These are phyloP conservation scores for Drosophila testacea DNA, from an alignment of 2,888 invertebrate genomes.

Conservation along the genomic window DNA sequence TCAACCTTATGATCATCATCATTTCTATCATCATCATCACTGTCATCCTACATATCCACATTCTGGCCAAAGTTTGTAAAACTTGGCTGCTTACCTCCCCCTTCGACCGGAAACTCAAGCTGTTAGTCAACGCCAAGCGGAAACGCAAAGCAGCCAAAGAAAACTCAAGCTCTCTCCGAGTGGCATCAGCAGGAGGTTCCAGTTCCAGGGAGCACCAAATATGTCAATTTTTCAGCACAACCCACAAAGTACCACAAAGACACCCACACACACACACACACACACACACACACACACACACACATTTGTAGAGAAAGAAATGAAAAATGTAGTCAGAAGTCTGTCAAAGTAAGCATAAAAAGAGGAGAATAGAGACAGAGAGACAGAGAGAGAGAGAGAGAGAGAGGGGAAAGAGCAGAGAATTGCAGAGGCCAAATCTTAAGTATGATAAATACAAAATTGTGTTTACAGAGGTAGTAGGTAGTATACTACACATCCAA, in stretches of 20 bases:
- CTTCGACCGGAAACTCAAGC: constrained; percentile 57
- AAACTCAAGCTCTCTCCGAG: constrained; percentile 39
- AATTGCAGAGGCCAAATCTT: constrained; percentile 72
- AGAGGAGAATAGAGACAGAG: constrained; percentile 10
- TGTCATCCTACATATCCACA: constrained; percentile 30
- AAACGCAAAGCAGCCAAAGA: constrained; percentile 69
- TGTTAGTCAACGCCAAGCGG: constrained; percentile 75
- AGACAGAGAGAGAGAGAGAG: background rate
- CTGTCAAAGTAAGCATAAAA: constrained; percentile 48
- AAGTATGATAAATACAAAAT: constrained; percentile 68
- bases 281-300: constrained; percentile 14
- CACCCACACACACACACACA: too few species aligned
- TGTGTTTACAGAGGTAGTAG: constrained; percentile 48
- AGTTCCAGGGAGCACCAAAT: constrained; percentile 63
- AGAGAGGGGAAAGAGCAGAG: constrained; percentile 23
- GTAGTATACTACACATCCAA: constrained; percentile 26
- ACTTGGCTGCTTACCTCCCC: constrained; percentile 22
- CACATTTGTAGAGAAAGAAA: constrained; percentile 15
- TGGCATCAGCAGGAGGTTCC: constrained; percentile 43
- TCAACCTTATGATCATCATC: constrained; percentile 1
- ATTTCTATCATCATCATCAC: constrained; percentile 10
- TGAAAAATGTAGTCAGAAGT: constrained; percentile 11
- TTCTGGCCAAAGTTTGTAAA: constrained; percentile 62
- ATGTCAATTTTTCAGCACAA: constrained; percentile 71
- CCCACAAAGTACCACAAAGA: constrained; percentile 33